Evolutionary conservation across 2,113 vertebrate species (phyloP).

Genomic region (Zapornia atra): DNA sequence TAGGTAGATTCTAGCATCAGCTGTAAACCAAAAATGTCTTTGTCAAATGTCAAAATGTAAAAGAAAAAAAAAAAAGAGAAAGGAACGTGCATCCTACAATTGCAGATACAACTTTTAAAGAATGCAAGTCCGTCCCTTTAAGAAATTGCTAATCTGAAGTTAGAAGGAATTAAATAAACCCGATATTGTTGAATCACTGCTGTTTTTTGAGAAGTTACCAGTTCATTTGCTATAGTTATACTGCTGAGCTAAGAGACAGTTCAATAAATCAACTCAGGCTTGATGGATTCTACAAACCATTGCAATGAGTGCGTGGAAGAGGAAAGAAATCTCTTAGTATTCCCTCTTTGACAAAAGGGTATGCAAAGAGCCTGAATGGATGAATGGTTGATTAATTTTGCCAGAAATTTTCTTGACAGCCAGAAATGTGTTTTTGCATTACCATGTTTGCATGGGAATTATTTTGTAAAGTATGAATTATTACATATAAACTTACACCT

Average conservation of each 20-base stretch:
- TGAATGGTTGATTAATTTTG: conserved; percentile 99
- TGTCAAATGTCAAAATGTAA: neutral
- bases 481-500: conserved; percentile 89
- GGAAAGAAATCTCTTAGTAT: conserved; percentile 92
- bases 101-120: neutral
- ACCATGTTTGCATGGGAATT: conserved; percentile 91
- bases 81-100: neutral
- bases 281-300: conserved; percentile 99
- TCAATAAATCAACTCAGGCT: conserved; percentile 99
- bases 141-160: conserved; percentile 64
- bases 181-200: conserved; percentile 81
- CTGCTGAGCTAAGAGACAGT: conserved; percentile 99
- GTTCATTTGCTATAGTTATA: conserved; percentile 99
- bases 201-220: conserved; percentile 88
- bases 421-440: conserved; percentile 96
- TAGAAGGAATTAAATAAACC: conserved; percentile 74
- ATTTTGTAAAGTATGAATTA: conserved; percentile 88
- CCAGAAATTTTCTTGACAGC: conserved; percentile 96
- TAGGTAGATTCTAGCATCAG: neutral
- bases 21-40: neutral
- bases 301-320: conserved; percentile 89
- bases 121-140: conserved; percentile 7
- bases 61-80: neutral
- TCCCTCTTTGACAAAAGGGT: conserved; percentile 96
- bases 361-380: conserved; percentile 99